Conservation (phyloP, 2,888 invertebrate species). For the Prosapia bicincta region DNA sequence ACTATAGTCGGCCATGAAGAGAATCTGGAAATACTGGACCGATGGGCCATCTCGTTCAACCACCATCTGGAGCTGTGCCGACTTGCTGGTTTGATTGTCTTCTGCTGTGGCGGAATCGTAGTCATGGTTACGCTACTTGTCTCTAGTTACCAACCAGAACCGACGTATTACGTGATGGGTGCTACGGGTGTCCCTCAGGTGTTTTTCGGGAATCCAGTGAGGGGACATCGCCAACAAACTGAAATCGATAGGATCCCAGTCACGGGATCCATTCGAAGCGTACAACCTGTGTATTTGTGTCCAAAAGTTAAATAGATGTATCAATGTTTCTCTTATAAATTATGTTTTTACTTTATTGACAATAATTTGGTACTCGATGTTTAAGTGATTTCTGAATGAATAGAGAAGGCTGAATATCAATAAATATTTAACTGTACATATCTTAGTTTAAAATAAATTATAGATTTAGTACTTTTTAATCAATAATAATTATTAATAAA, state of each 20-base stretch:
- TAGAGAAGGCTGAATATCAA: no score
- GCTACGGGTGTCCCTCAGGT: slow-evolving; percentile 15
- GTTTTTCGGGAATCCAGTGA: slow-evolving; percentile 11
- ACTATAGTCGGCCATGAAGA: slow-evolving; percentile 19
- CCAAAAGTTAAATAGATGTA: not conserved
- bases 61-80: slow-evolving; percentile 9
- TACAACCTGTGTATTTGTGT: slow-evolving; percentile 6
- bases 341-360: no score
- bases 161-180: slow-evolving; percentile 15
- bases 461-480: no score
- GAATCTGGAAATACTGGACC: slow-evolving; percentile 22
- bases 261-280: not conserved
- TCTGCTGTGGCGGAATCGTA: slow-evolving; percentile 13
- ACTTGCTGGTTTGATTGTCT: slow-evolving; percentile 9
- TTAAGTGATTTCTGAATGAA: no score
- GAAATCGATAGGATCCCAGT: not conserved
- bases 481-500: no score
- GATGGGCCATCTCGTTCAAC: slow-evolving; percentile 22
- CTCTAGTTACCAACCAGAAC: slow-evolving; percentile 18
- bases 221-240: not conserved
- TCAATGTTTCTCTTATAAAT: no score
- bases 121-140: slow-evolving; percentile 17
- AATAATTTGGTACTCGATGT: no score
- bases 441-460: no score
- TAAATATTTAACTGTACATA: no score